Percentiles rank a stretch among this genome's conserved stretches.
Evolutionary conservation across 2,888 invertebrate genomes (phyloP).

Genomic region (Stenotaenia linearis): DNA sequence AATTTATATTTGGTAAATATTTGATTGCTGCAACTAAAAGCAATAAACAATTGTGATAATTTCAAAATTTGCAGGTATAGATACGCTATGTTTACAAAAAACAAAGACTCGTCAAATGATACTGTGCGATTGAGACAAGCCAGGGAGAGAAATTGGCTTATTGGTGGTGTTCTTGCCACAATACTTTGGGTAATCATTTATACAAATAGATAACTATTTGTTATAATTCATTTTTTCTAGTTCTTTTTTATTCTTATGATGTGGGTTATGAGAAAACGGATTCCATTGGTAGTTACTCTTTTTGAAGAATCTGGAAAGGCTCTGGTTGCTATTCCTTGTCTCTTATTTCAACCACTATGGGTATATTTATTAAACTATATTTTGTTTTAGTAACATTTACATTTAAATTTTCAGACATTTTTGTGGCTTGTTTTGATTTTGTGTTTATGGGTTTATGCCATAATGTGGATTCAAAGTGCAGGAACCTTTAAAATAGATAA

Average conservation of each 20-base stretch:
- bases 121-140: background rate
- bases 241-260: conserved; percentile 54
- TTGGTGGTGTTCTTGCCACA: conserved; percentile 57
- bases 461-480: conserved; percentile 35
- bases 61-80: too few relatives aligned
- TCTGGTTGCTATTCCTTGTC: conserved; percentile 56
- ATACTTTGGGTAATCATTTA: conserved; percentile 51
- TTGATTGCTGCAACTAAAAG: too few relatives aligned
- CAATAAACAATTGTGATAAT: too few relatives aligned
- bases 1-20: conserved; percentile 55
- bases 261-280: conserved; percentile 58
- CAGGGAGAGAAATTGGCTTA: conserved; percentile 49
- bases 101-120: too few relatives aligned
- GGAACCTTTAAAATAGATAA: background rate
- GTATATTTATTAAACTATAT: conserved; percentile 44
- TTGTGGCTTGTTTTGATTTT: conserved; percentile 36
- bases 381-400: background rate
- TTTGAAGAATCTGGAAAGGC: conserved; percentile 64
- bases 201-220: background rate
- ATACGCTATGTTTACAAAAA: too few relatives aligned
- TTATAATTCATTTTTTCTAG: conserved; percentile 40
- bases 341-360: conserved; percentile 58
- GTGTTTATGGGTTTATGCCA: conserved; percentile 34
- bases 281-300: conserved; percentile 56
- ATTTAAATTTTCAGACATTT: conserved; percentile 38